phyloP scores from a whole-genome alignment of 2,113 vertebrate species.

The Microtus ochrogaster region DNA sequence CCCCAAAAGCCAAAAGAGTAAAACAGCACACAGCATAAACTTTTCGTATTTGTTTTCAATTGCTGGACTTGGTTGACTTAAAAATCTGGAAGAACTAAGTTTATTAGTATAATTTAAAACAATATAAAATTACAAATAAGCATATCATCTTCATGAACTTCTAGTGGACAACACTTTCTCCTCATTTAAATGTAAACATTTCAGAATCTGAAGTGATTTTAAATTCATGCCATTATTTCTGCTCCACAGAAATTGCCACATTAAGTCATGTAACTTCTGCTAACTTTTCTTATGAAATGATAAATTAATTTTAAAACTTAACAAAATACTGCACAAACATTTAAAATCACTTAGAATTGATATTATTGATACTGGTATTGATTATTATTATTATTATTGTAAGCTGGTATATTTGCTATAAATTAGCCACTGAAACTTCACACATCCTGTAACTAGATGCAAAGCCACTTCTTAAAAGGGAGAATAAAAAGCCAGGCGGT shows the following conservation, averaged over 20 bases:
- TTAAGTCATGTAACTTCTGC: not conserved
- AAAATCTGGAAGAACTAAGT: too few relatives aligned
- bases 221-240: conserved; percentile 52
- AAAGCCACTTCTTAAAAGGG: conserved; percentile 44
- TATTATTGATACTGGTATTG: not conserved
- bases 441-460: not conserved
- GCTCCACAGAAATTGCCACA: not conserved
- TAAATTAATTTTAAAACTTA: conserved; percentile 43
- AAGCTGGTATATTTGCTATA: conserved; percentile 27
- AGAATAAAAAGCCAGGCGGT: not conserved
- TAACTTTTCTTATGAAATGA: conserved; percentile 39
- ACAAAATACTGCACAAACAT: conserved; percentile 5
- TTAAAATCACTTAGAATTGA: conserved; percentile 27
- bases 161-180: conserved; percentile 6
- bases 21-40: too few relatives aligned
- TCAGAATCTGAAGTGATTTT: conserved; percentile 48
- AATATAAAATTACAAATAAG: too few relatives aligned
- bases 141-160: not conserved
- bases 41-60: too few relatives aligned
- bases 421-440: conserved; percentile 34
- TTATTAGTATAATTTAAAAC: too few relatives aligned
- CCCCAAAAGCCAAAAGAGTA: too few relatives aligned
- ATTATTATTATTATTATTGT: not conserved
- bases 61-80: too few relatives aligned
- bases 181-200: conserved; percentile 40